Percentiles rank a stretch among this genome's conserved stretches.
Evolutionary conservation across 2,888 invertebrate species (phyloP).

Genomic region (Gisinianus flammeolus): DNA sequence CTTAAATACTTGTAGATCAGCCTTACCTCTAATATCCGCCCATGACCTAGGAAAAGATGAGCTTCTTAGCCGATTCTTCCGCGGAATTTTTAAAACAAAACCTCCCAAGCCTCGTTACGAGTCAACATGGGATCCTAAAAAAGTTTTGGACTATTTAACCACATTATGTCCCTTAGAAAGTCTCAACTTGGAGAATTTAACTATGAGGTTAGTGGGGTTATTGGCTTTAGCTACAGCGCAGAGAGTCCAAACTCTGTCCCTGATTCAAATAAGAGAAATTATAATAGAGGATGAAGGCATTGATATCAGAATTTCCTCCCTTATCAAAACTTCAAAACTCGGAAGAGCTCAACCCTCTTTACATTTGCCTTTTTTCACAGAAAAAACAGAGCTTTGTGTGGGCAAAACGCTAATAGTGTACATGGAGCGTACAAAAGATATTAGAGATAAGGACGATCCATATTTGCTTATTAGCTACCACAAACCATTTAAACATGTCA

Average conservation of each 20-base stretch:
- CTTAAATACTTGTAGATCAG: slow-evolving; percentile 42
- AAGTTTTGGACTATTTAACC: slow-evolving; percentile 27
- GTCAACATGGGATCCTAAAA: slow-evolving; percentile 35
- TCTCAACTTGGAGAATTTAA: slow-evolving; percentile 20
- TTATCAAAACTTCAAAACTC: slow-evolving; percentile 32
- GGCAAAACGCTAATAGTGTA: slow-evolving; percentile 27
- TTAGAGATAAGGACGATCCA: not conserved
- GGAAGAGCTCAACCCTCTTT: slow-evolving; percentile 31
- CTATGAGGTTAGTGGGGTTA: slow-evolving; percentile 38
- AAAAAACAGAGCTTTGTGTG: slow-evolving; percentile 36
- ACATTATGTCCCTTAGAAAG: not conserved
- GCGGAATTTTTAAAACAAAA: slow-evolving; percentile 32
- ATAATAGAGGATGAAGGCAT: slow-evolving; percentile 1
- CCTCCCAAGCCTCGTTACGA: slow-evolving; percentile 40
- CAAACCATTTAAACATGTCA: slow-evolving; percentile 33
- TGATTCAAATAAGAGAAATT: slow-evolving; percentile 33
- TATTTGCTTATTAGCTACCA: slow-evolving; percentile 27
- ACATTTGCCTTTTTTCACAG: slow-evolving; percentile 15
- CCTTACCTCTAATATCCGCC: slow-evolving; percentile 34
- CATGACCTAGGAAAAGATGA: slow-evolving; percentile 31
- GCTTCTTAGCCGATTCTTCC: slow-evolving; percentile 37
- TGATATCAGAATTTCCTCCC: slow-evolving; percentile 16
- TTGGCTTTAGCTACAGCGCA: slow-evolving; percentile 42
- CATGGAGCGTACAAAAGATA: slow-evolving; percentile 4
- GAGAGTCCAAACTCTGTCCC: slow-evolving; percentile 39